Evolutionary conservation across 1,140 invertebrate genomes (phyloP).

Genomic region (Antheraea pernyi): DNA sequence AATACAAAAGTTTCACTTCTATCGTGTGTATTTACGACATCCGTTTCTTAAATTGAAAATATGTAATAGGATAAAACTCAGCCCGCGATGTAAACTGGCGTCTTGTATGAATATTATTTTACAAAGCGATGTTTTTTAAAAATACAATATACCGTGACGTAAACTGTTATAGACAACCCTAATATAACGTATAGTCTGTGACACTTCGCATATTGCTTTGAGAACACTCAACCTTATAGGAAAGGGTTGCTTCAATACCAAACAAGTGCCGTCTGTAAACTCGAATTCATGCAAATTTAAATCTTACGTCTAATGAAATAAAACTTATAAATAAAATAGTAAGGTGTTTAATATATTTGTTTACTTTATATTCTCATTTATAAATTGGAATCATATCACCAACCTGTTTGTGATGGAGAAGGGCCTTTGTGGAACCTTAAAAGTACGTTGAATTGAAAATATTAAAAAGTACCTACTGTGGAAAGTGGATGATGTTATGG

Average conservation of each 20-base stretch:
- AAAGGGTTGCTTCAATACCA: background rate
- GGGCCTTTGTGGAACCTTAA: background rate
- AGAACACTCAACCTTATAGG: constrained; percentile 2
- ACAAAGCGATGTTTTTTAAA: too few relatives aligned
- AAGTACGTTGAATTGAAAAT: background rate
- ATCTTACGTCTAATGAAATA: background rate
- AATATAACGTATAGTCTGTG: constrained; percentile 1
- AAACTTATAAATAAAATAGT: background rate
- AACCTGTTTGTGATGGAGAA: background rate
- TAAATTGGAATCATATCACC: constrained; percentile 1
- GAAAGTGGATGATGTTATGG: too few relatives aligned
- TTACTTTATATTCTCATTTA: constrained; percentile 3
- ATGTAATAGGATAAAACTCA: too few relatives aligned
- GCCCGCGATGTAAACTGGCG: too few relatives aligned
- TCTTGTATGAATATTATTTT: too few relatives aligned
- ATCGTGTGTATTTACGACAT: too few relatives aligned
- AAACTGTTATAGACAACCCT: background rate
- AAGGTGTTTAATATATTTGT: background rate
- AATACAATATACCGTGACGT: background rate
- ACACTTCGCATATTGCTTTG: constrained; percentile 4
- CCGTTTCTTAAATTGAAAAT: too few relatives aligned
- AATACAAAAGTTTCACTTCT: too few relatives aligned
- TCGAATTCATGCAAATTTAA: background rate
- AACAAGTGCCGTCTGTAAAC: background rate
- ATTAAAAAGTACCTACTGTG: background rate